phyloP scores from a whole-genome alignment of 2,888 invertebrate species.

The Chrysolina haemoptera region DNA sequence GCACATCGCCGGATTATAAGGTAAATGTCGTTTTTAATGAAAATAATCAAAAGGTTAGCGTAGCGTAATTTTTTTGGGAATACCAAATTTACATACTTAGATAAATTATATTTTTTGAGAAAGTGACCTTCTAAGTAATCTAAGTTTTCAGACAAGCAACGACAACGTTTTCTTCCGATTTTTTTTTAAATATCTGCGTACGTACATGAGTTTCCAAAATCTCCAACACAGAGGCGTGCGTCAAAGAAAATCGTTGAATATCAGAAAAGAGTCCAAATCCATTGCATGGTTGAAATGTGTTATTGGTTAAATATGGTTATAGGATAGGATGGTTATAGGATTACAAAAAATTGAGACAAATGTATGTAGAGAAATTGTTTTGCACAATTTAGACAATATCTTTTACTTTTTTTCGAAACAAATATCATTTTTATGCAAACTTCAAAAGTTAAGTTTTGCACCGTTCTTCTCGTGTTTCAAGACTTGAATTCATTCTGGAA shows the following conservation, averaged over 20 bases:
- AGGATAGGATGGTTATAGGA: no score
- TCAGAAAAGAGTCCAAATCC: not conserved
- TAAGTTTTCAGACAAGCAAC: constrained; percentile 31
- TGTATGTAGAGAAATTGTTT: no score
- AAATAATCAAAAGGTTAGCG: constrained; percentile 48
- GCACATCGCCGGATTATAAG: constrained; percentile 63
- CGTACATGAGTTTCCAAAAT: constrained; percentile 14
- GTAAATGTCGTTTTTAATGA: constrained; percentile 66
- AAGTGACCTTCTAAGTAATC: constrained; percentile 69
- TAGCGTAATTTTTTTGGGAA: constrained; percentile 27
- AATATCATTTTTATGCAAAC: no score
- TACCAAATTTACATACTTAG: constrained; percentile 35
- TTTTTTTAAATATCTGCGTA: constrained; percentile 14
- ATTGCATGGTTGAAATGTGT: not conserved
- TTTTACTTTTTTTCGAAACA: no score
- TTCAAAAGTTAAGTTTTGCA: no score
- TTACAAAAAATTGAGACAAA: no score
- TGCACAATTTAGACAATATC: no score
- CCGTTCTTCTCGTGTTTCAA: no score
- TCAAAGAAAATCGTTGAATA: not conserved
- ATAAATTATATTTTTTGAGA: constrained; percentile 67
- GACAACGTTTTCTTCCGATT: constrained; percentile 25
- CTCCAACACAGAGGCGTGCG: constrained; percentile 44
- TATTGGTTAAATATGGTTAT: no score
- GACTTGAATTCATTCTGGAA: no score